Base-by-base conservation (phyloP, 2,113 vertebrate genomes). In the Phalacrocorax pelagicus region DNA sequence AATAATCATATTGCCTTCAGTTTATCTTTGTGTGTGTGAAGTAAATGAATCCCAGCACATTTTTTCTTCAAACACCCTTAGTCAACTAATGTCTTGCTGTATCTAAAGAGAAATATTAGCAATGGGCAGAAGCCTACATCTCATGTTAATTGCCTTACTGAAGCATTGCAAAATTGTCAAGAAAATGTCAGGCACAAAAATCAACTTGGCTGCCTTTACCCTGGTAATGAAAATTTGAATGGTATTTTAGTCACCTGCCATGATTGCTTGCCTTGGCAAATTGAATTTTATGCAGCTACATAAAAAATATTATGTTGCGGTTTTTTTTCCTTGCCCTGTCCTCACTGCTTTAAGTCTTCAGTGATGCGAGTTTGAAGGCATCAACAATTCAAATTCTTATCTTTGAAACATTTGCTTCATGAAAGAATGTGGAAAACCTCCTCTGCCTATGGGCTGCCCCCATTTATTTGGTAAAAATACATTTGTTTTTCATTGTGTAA, bases 141-240 rank as follows among this genome's bases (percentile, higher is more conserved):
- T 96, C 74, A 2, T 93, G 38, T 95, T 94, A 94, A 85, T 92
- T 96, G 94, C 90, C 96, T 97, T 96, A 96, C 52, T 0, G 19
- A 96, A 96, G 91, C 97, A 91, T 94, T 96, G 91, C 95, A 82
- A 85, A 85, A 88, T 86, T 96, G 70, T 96, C 95, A 93, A 92
- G 94, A 96, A 96, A 97, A 94, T 80, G 80, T 63, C 81, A 83
- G 91, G 62, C 84, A 58, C 63, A 71, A 71, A 87, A 85, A 94
- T 72, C 62, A 79, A 42, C 73, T 91, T 85, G 86, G 69, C 81
- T 92, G 62, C 81, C 66, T 91, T 94, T 69, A 86, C 75, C 69
- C 32, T 77, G 71, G 72, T 82, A 90, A 95, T 94, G 71, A 90
- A 96, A 92, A 92, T 70, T 61, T n/a, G 61, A 91, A 94, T 51